phyloP scores from a whole-genome alignment of 2,888 invertebrate genomes.

The Griposia aprilina region DNA sequence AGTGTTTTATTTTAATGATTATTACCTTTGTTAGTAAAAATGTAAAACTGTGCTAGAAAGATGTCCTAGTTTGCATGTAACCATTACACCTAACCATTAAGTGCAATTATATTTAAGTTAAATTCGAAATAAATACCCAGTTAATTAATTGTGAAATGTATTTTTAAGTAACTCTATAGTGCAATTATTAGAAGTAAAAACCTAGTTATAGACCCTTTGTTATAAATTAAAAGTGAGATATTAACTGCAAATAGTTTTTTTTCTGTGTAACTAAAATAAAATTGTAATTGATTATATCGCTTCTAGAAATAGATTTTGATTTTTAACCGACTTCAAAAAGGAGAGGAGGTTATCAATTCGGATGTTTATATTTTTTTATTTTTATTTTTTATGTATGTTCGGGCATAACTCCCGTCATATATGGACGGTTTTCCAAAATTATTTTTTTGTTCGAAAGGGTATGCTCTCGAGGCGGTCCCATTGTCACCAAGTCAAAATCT shows the following conservation, averaged over 20 bases:
- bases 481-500: too few relatives aligned
- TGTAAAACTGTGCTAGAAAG: not conserved
- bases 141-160: conserved; percentile 1
- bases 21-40: not conserved
- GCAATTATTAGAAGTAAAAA: conserved; percentile 40
- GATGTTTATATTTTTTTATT: too few relatives aligned
- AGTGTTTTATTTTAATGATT: conserved; percentile 12
- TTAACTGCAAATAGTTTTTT: not conserved
- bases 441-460: too few relatives aligned
- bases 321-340: too few relatives aligned
- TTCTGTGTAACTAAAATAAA: too few relatives aligned
- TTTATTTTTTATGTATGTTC: too few relatives aligned
- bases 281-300: not conserved
- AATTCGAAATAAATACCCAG: not conserved
- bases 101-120: not conserved
- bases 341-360: too few relatives aligned
- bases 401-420: too few relatives aligned
- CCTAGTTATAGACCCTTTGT: not conserved
- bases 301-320: not conserved
- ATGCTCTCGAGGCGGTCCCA: too few relatives aligned
- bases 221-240: not conserved
- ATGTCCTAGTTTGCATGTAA: not conserved
- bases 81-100: not conserved
- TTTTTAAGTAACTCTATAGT: conserved; percentile 13
- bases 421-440: too few relatives aligned